A percentile compares a stretch with the other conserved stretches of the same genome.
Evolutionary conservation across 2,113 vertebrate species (phyloP).

Genomic region (Cairina moschata): DNA sequence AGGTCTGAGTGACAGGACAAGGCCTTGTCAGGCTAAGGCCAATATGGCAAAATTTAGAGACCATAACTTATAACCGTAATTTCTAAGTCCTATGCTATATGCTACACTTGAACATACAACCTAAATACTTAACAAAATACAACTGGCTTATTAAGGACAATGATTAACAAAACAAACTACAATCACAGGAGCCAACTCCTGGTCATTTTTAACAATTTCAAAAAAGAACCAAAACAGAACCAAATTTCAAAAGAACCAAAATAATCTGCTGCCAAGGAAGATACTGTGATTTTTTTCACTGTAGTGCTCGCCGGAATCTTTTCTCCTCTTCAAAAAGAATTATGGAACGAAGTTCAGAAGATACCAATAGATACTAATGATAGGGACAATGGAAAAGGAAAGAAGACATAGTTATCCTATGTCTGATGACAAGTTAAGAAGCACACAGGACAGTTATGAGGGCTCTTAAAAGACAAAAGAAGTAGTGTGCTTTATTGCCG

Average conservation of each 20-base stretch:
- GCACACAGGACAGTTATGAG: not conserved
- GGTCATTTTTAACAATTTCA: not conserved
- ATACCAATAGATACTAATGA: not conserved
- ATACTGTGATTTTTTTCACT: not conserved
- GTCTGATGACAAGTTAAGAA: not conserved
- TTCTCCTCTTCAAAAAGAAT: not conserved
- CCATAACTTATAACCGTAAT: no score
- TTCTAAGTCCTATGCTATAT: not conserved
- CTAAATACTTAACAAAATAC: not conserved
- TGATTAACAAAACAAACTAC: not conserved
- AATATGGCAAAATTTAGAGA: not conserved
- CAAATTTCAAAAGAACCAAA: no score
- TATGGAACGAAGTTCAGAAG: not conserved
- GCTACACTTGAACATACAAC: rapidly evolving
- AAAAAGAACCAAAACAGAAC: not conserved
- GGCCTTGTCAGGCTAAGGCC: not conserved
- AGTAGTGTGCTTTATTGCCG: not conserved
- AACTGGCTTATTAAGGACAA: not conserved
- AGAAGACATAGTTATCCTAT: not conserved
- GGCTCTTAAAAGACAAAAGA: not conserved
- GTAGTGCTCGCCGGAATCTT: not conserved
- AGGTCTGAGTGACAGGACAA: not conserved
- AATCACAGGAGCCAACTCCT: not conserved
- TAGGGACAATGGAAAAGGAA: not conserved
- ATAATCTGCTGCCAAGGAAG: not conserved